Base-by-base conservation (phyloP, 2,888 invertebrate genomes). In the Frankliniella intonsa region DNA sequence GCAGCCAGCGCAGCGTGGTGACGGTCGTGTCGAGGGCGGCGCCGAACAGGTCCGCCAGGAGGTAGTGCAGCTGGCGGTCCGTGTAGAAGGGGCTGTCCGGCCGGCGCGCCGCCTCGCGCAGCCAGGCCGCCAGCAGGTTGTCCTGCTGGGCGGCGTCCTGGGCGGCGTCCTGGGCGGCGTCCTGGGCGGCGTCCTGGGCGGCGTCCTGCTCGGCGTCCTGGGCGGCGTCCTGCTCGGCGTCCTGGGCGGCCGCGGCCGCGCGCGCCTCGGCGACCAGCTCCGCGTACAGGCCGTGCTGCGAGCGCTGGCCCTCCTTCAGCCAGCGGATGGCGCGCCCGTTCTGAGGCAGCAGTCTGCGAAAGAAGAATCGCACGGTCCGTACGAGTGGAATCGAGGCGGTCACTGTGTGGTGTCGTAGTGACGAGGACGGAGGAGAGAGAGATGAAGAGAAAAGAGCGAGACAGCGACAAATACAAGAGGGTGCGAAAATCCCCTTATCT, bases 1-100 rank as follows among this genome's bases (percentile, higher is more conserved):
- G 87, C 85, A 94, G 93, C 97, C 97, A 97, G 51, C 94, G 90
- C 51, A 96, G 86, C 0, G 95, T 94, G 0, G 93, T 92, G 82
- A 94, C 88, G 0, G 95, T 94, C 0, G 97, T 96, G 85, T 97
- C 97, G 81, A 95, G 90, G 8, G 95, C 95, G 19, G 96, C 96
- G 0, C 96, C 95, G 86, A 95, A 95, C 86, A 96, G 89, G 87
- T 97, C 97, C 5, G 94, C 94, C 83, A 96, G 87, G 50, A 96
- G 89, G 87, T 93, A 94, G 84, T 92, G 88, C 86, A 95, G 89
- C 86, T 97, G 96, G 82, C 91, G 90, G 84, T 91, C 90, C 22
- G 89, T 91, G 86, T 92, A 92, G 84, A 90, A 90, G 49, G 82
- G 79, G 1, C 81, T 88, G 81, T 87, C 88, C 84, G 87, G 88